phyloP scores from a whole-genome alignment of 2,888 invertebrate genomes.

The Adelognathus sp. region DNA sequence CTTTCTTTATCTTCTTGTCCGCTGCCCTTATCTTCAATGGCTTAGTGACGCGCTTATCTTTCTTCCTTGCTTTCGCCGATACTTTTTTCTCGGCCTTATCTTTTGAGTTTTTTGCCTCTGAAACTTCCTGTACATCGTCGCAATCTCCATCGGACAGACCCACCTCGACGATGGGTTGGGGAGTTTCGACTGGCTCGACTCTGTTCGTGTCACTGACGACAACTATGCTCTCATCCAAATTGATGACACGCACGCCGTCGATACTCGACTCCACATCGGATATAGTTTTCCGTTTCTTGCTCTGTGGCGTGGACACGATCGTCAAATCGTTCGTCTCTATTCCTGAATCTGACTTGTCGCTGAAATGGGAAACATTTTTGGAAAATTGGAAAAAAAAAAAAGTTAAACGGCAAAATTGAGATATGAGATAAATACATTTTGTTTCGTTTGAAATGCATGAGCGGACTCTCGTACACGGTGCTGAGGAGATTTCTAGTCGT shows the following conservation, averaged over 20 bases:
- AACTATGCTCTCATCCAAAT: slow-evolving; percentile 46
- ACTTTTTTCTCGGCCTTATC: neutral
- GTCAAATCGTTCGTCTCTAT: neutral
- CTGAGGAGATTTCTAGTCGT: slow-evolving; percentile 5
- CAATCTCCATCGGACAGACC: slow-evolving; percentile 16
- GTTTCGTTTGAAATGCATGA: slow-evolving; percentile 44
- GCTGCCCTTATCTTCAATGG: neutral
- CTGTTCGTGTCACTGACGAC: slow-evolving; percentile 45
- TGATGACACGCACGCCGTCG: neutral
- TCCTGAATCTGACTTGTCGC: neutral
- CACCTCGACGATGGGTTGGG: slow-evolving; percentile 5
- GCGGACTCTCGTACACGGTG: slow-evolving; percentile 51
- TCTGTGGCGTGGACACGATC: neutral
- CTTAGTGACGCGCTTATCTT: neutral
- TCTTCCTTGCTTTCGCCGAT: neutral
- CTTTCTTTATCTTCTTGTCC: neutral
- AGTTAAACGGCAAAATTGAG: neutral
- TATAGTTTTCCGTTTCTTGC: slow-evolving; percentile 17
- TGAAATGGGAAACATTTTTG: slow-evolving; percentile 9
- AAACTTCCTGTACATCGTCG: slow-evolving; percentile 11
- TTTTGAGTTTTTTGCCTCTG: neutral
- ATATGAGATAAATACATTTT: slow-evolving; percentile 16
- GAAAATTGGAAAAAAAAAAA: neutral
- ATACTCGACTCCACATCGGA: neutral
- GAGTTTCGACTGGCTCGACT: neutral